Base-by-base conservation (phyloP, 2,113 vertebrate genomes). In the Ranitomeya imitator region DNA sequence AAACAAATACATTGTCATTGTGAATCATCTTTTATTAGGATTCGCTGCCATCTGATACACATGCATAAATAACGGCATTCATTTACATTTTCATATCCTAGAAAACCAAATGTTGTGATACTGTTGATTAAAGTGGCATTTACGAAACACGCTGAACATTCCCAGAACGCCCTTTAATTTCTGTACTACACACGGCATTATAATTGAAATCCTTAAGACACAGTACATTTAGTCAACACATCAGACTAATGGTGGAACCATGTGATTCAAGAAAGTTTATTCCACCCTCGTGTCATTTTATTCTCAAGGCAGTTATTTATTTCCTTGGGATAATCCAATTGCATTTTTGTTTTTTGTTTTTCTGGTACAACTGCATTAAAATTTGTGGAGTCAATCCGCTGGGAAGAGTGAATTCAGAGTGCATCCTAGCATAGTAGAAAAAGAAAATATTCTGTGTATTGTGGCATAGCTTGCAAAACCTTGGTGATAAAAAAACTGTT, bases 101-200 rank as follows among this genome's bases (percentile, higher is more conserved):
- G 85, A 80, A 63, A 69, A 71, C 18, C 78, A 87, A 73, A 87
- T 87, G 65, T 71, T 81, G 63, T 87, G 45, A 87, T 81, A 81
- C 52, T 67, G 52, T 81, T 87, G 71, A 87, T 87, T 87, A 87
- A 81, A 81, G n/a, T 55, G 52, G 51, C 77, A 87, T 86, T 69
- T 86, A 69, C 60, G 69, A 54, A 86, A 79, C 60, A 54, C 14
- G 51, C 21, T 55, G 65, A 57, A 81, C 86, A 81, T 69, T 81
- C n/a, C 23, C 55, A 59, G 65, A 61, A 37, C 23, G 52, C 63
- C n/a, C 19, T 81, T 57, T 73, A 19, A 12, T 63, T 69, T 87
- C 14, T 71, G 52, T 23, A 81, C 6, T 21, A 87, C 19, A 52
- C 9, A 59, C 63, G 5, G 60, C 6, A 7, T 69, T 69, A n/a